Evolutionary conservation across 2,797 vertebrate genomes (phyloP).

Genomic region (Phataginus tetradactyla): DNA sequence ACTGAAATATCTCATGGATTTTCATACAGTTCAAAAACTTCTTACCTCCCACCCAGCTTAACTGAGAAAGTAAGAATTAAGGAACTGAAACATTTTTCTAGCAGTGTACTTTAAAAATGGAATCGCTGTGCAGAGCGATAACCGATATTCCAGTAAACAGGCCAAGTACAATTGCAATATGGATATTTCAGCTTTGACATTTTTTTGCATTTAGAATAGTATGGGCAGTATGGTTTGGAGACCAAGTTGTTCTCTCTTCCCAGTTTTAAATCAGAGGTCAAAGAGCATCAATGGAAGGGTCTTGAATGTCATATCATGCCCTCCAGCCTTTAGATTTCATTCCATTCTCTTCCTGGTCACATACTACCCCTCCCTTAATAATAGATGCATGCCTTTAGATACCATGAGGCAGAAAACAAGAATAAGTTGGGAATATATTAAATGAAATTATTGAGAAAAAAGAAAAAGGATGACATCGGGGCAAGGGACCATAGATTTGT

Average conservation of each 20-base stretch:
- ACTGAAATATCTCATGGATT: conserved; percentile 42
- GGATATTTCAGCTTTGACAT: conserved; percentile 85
- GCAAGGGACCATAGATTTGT: neutral
- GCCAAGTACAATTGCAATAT: conserved; percentile 83
- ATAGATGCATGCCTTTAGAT: neutral
- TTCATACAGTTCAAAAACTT: conserved; percentile 71
- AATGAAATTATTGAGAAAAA: neutral
- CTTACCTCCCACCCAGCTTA: conserved; percentile 71
- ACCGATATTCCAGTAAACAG: conserved; percentile 83
- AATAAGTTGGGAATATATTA: neutral
- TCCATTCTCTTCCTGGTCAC: neutral
- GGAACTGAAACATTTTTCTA: conserved; percentile 63
- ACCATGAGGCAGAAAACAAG: neutral
- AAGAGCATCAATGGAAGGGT: neutral
- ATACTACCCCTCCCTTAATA: neutral
- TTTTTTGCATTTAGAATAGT: conserved; percentile 83
- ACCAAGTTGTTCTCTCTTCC: conserved; percentile 70
- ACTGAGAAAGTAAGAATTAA: conserved; percentile 70
- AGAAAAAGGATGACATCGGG: neutral
- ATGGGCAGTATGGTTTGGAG: conserved; percentile 60
- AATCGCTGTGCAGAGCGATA: conserved; percentile 71
- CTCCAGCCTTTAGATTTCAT: conserved; percentile 15
- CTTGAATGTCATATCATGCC: conserved; percentile 29
- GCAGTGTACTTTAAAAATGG: conserved; percentile 78
- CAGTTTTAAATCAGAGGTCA: conserved; percentile 68